A percentile compares a stretch with the other conserved stretches of the same genome.
These are phyloP conservation scores for Gymnobelideus leadbeateri DNA, from an alignment of 2,113 vertebrate genomes.

Conservation along the genomic window DNA sequence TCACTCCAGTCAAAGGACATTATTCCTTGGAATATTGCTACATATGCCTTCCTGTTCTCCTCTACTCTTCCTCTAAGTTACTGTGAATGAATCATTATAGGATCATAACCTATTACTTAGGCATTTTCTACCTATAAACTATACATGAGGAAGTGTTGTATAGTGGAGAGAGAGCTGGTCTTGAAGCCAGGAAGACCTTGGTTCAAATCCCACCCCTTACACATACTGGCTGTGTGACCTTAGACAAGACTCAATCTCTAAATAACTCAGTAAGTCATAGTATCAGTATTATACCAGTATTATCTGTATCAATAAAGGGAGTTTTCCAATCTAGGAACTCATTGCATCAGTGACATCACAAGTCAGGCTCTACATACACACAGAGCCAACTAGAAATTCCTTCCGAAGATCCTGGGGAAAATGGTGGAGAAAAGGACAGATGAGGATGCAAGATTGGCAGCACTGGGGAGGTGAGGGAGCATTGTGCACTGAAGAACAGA, in stretches of 20 bases:
- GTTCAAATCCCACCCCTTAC: neutral
- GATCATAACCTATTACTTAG: neutral
- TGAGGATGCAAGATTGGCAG: neutral
- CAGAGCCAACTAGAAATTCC: neutral
- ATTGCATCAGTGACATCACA: neutral
- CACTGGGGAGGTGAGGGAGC: neutral
- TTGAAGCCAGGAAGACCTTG: neutral
- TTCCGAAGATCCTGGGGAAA: neutral
- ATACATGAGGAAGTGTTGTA: neutral
- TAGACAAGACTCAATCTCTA: neutral
- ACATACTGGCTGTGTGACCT: neutral
- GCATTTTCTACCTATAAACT: conserved; percentile 25
- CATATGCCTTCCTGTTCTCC: neutral
- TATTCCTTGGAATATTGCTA: neutral
- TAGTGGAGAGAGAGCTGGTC: neutral
- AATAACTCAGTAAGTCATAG: neutral
- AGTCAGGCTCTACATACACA: neutral
- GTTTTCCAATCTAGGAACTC: neutral
- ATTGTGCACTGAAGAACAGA: neutral
- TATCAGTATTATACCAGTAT: neutral
- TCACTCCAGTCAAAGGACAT: conserved; percentile 15
- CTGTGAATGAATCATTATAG: conserved; percentile 1
- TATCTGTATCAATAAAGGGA: neutral
- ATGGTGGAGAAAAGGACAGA: neutral
- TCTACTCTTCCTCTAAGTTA: neutral